Base-by-base conservation (phyloP, 2,113 vertebrate genomes). In the Acanthisitta chloris region DNA sequence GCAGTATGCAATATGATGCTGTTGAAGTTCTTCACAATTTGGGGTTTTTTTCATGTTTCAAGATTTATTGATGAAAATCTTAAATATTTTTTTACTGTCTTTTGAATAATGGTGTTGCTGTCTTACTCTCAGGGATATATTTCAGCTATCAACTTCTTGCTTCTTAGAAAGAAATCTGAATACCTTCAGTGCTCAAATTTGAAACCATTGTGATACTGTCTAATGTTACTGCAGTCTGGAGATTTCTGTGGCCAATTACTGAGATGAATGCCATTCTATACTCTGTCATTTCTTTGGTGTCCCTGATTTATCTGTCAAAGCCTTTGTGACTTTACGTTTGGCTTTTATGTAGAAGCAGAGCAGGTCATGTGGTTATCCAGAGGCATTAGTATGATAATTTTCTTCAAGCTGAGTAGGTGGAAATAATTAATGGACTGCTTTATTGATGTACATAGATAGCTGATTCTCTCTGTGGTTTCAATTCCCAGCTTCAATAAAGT, bases 371-470 rank as follows among this genome's bases (percentile, higher is more conserved):
- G 84, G 36, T 77, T 93, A 97, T 94, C 65, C 92, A 93, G 82
- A 97, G 58, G 71, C 91, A 96, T 96, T 95, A 96, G 62, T 62
- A 95, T 96, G 88, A 80, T 95, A 90, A 92, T 97, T 97, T 97
- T 92, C 94, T 95, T 96, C 58, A 90, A 96, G 80, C 65, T 95
- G 88, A 87, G 88, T 94, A 97, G 92, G 87, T 95, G 74, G 81
- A 97, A 97, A 95, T 97, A 98, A 98, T 97, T 95, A 97, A 96
- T 97, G 95, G 91, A 70, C 65, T 97, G 70, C 80, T 96, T 98
- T 97, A 97, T 97, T 97, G 96, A 96, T 94, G 91, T 94, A 90
- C 86, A 92, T 77, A 91, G 96, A 96, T 94, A 86, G 52, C 92
- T 89, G 92, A 81, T 94, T 95, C 82, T 96, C 67, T 94, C 82